These are phyloP conservation scores for Agonopterix heracliana DNA, from an alignment of 2,888 invertebrate species.

Conservation along the genomic window DNA sequence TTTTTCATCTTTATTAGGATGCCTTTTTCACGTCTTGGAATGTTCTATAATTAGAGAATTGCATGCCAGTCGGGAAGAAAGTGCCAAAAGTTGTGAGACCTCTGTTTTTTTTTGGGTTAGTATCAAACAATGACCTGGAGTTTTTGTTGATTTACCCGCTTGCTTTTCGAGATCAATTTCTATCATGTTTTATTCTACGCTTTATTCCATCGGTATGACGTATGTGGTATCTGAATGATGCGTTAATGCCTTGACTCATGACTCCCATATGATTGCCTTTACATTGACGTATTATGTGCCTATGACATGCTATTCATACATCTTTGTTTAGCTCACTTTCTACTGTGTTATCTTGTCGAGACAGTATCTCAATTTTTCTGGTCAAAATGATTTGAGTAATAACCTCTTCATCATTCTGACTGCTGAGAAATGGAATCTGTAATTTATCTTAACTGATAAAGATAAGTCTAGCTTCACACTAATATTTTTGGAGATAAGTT, in stretches of 20 bases:
- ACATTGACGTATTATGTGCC: not conserved
- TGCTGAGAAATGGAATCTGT: not conserved
- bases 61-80: constrained; percentile 55
- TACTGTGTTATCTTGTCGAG: too few species aligned
- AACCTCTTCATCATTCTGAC: not conserved
- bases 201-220: too few species aligned
- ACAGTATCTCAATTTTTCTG: too few species aligned
- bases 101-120: not conserved
- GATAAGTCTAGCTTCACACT: too few species aligned
- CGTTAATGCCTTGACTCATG: not conserved
- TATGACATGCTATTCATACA: too few species aligned
- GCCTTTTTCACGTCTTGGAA: constrained; percentile 68
- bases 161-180: too few species aligned
- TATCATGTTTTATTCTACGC: too few species aligned
- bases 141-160: not conserved
- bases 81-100: constrained; percentile 32
- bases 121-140: not conserved
- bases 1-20: constrained; percentile 69
- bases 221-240: not conserved
- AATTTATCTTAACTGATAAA: not conserved
- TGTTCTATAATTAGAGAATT: constrained; percentile 70
- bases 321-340: too few species aligned
- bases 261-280: not conserved
- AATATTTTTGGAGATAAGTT: too few species aligned
- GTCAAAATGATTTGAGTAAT: not conserved